Evolutionary conservation across 2,113 vertebrate genomes (phyloP).

Genomic region (Bothrops jararaca): DNA sequence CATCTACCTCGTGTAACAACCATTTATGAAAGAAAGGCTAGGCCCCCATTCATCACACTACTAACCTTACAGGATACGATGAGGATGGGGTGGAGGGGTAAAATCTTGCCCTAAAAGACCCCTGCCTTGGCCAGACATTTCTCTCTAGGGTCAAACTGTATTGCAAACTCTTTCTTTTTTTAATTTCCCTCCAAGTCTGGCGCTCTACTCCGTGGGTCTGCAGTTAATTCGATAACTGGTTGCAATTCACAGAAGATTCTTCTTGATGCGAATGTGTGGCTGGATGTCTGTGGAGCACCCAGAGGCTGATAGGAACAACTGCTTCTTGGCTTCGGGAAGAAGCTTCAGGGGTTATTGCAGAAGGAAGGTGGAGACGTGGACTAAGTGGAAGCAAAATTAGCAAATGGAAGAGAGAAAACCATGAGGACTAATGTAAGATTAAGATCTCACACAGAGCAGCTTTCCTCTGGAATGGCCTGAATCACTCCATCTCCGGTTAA

Average conservation of each 20-base stretch:
- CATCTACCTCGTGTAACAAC: background rate
- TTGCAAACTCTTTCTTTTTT: background rate
- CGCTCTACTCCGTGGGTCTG: background rate
- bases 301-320: conserved; percentile 54
- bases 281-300: conserved; percentile 61
- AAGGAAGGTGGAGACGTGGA: conserved; percentile 44
- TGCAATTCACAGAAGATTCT: conserved; percentile 57
- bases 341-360: conserved; percentile 46
- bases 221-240: conserved; percentile 13
- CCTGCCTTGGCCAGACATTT: too few species aligned
- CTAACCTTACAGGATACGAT: conserved; percentile 48
- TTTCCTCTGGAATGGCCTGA: conserved; percentile 48
- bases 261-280: conserved; percentile 54
- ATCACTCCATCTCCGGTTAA: conserved; percentile 53
- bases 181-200: conserved; percentile 13
- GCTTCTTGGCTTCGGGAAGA: conserved; percentile 42
- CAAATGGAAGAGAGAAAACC: conserved; percentile 27
- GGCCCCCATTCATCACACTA: conserved; percentile 31
- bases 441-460: conserved; percentile 56
- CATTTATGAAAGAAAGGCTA: background rate
- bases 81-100: background rate
- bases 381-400: conserved; percentile 62
- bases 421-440: conserved; percentile 42
- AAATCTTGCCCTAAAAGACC: background rate
- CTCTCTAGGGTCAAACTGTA: background rate